These are phyloP conservation scores for Melanerpes formicivorus DNA, from an alignment of 2,113 vertebrate genomes.

Conservation along the genomic window DNA sequence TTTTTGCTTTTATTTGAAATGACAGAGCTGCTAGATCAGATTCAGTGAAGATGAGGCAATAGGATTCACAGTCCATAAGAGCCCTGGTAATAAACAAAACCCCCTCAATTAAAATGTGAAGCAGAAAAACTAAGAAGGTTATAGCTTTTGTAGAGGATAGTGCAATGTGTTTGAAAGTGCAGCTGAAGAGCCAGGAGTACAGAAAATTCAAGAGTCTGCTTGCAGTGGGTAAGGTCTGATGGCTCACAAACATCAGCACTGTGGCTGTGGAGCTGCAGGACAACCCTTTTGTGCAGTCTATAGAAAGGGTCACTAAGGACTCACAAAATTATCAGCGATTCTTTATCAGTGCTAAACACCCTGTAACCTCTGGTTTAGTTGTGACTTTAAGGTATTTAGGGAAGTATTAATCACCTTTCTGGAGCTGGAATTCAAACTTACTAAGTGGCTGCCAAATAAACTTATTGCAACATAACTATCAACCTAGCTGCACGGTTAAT, in stretches of 20 bases:
- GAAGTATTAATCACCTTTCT: constrained; percentile 9
- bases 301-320: background rate
- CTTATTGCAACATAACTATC: background rate
- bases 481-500: background rate
- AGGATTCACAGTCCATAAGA: background rate
- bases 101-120: background rate
- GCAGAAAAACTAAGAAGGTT: background rate
- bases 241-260: rapidly evolving
- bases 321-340: background rate
- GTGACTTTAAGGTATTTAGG: constrained; percentile 9
- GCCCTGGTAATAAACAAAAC: rapidly evolving
- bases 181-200: background rate
- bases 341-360: background rate
- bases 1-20: background rate
- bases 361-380: background rate
- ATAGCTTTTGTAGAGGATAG: background rate
- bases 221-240: rapidly evolving
- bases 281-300: background rate
- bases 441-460: background rate
- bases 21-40: background rate
- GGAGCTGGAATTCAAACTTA: background rate
- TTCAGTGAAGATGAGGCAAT: background rate
- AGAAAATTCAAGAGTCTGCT: background rate
- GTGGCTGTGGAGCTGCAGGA: background rate
- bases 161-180: background rate